Base-by-base conservation (phyloP, 2,113 vertebrate genomes). In the Xenotilapia longispinis region DNA sequence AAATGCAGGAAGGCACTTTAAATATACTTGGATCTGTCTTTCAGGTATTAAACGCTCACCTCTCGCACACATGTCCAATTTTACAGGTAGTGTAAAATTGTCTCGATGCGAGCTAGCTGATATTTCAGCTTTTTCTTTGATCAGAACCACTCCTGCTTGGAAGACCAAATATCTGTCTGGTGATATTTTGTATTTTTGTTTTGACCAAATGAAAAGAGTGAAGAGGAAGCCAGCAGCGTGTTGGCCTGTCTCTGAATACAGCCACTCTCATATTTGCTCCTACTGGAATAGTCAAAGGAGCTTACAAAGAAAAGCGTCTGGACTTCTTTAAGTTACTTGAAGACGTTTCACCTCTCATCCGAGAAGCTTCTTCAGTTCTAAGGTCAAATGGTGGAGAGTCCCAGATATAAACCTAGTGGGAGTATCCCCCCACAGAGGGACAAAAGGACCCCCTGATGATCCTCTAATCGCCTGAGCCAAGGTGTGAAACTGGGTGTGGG, bases 1-100 rank as follows among this genome's bases (percentile, higher is more conserved):
- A 87, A 73, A 93, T 80, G 83, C 82, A 78, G 84, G 65, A 91
- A 87, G 88, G 93, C 93, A 95, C 93, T 95, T 94, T 92, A 94
- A 89, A 88, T 81, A 83, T 73, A 84, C 58, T 47, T 14, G 73
- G 9, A 63, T 75, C 12, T 49, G 55, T 55, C 33, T 36, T 57
- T 31, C 58, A 4, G 58, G 81, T 58, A 58, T 86, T 28, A 55
- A 89, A 90, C 78, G 14, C 33, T 84, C 47, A 33, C 15, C 47
- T 40, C 79, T 45, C 51, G 2, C 55, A 81, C 75, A 31, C 23
- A 19, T 15, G 51, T 57, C 70, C 17, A 63, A 51, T 65, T 54
- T 36, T 55, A 54, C 49, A 80, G 78, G 73, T 33, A 13, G 17
- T 33, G 26, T 51, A 51, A 78, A 78, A 78, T n/a, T n/a, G 26